Base-by-base conservation (phyloP, 2,797 vertebrate genomes). In the Propithecus perrieri region DNA sequence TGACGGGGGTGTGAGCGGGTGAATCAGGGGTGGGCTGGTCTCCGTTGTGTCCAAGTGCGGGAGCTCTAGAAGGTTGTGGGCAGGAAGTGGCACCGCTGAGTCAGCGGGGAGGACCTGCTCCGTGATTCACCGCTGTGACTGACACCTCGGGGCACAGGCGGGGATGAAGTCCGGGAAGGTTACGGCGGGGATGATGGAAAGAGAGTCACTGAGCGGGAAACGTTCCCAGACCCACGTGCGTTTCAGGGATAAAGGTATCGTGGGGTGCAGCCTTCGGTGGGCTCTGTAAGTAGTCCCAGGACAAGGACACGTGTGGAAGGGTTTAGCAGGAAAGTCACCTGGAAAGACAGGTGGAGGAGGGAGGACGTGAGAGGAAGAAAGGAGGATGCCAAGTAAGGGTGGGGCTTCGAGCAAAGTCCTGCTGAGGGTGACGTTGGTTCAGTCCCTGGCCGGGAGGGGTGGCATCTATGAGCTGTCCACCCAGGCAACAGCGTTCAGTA, bases 51-150 rank as follows among this genome's bases (percentile, higher is more conserved):
- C 85, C 46, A 53, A 71, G 94, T 11, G 22, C 28, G 26, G 59
- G 88, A n/a, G 91, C 33, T 86, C 92, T 63, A 15, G 88, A 75
- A 90, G 89, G 87, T 2, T 78, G 75, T 63, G 95, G 95, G 92
- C 96, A 97, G 97, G 96, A 97, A 97, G 57, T 76, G 96, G 90
- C 90, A 33, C 5, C 30, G 96, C 89, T 78, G 95, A 97, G 92
- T 98, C 95, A 96, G 85, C 26, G 84, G 59, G 9, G 88, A 63
- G 65, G 91, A 18, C 97, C 18, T 5, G 69, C 65, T 65, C 30
- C 14, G 0, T 90, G 97, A 96, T 79, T 97, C 96, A 95, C 80
- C 22, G 8, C 33, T 1, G 10, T 0, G 74, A n/a, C 80, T 48
- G 93, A 85, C 89, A 89, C 94, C 95, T 87, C 38, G 41, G 90